These are phyloP conservation scores for Coracias cyanogaster DNA, from an alignment of 2,797 vertebrate species.

Conservation along the genomic window DNA sequence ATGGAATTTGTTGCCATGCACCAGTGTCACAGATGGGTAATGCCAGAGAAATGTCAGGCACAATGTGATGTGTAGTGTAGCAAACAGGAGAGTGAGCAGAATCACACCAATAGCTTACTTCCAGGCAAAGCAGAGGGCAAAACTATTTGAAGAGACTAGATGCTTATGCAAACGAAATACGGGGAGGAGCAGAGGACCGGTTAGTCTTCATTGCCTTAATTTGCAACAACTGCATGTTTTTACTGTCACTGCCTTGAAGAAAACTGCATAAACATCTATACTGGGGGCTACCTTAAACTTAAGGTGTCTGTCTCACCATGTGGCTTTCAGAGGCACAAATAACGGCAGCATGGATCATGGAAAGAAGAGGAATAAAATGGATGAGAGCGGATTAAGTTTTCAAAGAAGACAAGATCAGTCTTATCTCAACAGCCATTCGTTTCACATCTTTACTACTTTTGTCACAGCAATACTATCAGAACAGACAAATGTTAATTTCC, in stretches of 20 bases:
- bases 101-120: background rate
- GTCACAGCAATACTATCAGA: slow-evolving; percentile 26
- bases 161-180: background rate
- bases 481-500: slow-evolving; percentile 35
- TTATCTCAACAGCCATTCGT: slow-evolving; percentile 33
- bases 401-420: slow-evolving; percentile 23
- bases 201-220: background rate
- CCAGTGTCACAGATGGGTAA: background rate
- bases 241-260: background rate
- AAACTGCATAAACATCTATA: background rate
- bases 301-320: background rate
- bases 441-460: slow-evolving; percentile 42
- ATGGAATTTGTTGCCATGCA: background rate
- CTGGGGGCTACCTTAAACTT: background rate
- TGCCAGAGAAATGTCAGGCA: background rate
- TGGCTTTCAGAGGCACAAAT: background rate
- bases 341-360: background rate
- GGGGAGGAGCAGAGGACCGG: background rate
- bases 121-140: background rate
- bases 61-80: background rate
- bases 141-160: background rate
- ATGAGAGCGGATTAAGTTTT: slow-evolving; percentile 5
- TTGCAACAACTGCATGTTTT: background rate
- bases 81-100: background rate
- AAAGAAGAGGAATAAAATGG: slow-evolving; percentile 3